Evolutionary conservation across 1,140 invertebrate genomes (phyloP), one percentile per base, ranked within the genome.

Genomic region (Cydia fagiglandana): DNA sequence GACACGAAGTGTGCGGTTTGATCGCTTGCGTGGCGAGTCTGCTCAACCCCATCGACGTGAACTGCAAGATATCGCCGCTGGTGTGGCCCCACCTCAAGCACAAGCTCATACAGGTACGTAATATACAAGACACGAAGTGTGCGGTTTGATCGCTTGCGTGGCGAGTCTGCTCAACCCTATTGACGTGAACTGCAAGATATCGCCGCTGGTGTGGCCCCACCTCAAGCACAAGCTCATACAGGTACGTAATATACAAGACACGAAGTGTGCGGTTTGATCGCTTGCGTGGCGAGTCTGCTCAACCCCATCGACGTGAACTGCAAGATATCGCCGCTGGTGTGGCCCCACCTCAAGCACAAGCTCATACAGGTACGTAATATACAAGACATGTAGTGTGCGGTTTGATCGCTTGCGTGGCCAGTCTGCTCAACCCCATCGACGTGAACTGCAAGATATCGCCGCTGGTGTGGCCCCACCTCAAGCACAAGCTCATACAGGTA

Each of bases 101-200:
- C 84, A 94, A 95, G 45, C 90, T 98, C 1, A 95, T 95, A 77
- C 95, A 95, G 92, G 95, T 95, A 88, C 12, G 64, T 73, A 0
- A 41, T 15, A 7, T 38, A 64, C 17, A 30, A 64, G 15, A 30
- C 30, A 30, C 2, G 30, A 30, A 30, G 30, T 30, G 30, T 30
- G 30, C 30, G 30, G 30, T 30, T 3, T 30, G 24, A 24, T 24
- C 24, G 24, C 24, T 5, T 95, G 96, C 47, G 95, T 97, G 6
- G 96, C 97, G 0, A 94, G 95, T 70, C 95, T 94, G 30, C 90
- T 99, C 50, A 96, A 96, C 78, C 93, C 96, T 2, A 96, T 98
- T n/a, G 98, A 99, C 91, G 96, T 99, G 2, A 97, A 98, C 84
- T 98, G 97, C 84, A 98, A 98, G 93, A 95, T 99, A 53, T 94